phyloP scores from a whole-genome alignment of 1,140 invertebrate species.

The Monochamus saltuarius region DNA sequence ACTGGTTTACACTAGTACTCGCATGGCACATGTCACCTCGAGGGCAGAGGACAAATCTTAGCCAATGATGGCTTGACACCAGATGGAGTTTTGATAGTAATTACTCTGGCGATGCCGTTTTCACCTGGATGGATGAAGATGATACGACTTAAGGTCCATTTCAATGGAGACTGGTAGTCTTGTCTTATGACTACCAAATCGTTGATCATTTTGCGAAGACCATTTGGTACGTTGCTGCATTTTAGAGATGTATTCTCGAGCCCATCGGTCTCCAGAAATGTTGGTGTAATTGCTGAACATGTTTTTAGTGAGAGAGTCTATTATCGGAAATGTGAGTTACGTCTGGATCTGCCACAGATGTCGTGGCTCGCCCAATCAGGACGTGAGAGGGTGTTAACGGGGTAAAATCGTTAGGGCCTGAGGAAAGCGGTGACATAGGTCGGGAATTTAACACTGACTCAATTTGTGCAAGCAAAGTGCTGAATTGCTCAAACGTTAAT shows the following conservation, averaged over 20 bases:
- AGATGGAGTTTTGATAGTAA: conserved; percentile 32
- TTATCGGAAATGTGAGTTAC: conserved; percentile 5
- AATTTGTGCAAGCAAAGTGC: conserved; percentile 35
- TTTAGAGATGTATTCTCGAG: conserved; percentile 34
- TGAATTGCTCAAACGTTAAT: conserved; percentile 31
- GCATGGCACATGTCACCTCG: background rate
- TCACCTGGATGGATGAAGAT: conserved; percentile 30
- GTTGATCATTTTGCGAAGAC: background rate
- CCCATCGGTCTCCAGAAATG: conserved; percentile 42
- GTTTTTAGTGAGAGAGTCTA: conserved; percentile 15
- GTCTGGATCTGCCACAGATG: too few species aligned
- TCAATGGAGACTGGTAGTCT: conserved; percentile 21
- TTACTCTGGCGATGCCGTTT: conserved; percentile 36
- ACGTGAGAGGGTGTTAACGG: conserved; percentile 32
- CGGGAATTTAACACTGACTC: conserved; percentile 32
- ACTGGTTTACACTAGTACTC: too few species aligned
- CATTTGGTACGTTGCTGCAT: conserved; percentile 32
- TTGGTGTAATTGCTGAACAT: conserved; percentile 18
- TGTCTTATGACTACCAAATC: conserved; percentile 29
- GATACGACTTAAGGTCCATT: conserved; percentile 40
- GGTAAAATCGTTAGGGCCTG: conserved; percentile 23
- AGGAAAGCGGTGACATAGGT: conserved; percentile 24
- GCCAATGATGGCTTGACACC: conserved; percentile 15
- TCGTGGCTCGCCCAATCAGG: too few species aligned
- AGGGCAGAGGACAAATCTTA: conserved; percentile 12